phyloP scores from a whole-genome alignment of 2,797 vertebrate species.

The Chloroceryle inda region DNA sequence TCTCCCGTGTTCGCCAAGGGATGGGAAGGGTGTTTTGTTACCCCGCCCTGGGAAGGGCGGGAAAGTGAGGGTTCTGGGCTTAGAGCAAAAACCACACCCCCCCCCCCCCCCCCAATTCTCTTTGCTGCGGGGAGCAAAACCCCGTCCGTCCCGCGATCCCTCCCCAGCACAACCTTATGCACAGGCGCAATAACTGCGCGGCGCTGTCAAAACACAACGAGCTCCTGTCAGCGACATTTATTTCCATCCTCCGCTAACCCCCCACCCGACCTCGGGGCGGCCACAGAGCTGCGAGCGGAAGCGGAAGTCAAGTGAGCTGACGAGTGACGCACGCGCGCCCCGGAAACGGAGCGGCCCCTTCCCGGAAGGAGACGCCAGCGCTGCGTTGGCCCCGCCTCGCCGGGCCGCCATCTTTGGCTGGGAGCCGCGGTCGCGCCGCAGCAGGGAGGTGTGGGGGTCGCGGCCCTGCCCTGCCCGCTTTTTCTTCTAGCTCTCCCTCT shows the following conservation, averaged over 20 bases:
- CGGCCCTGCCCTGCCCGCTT: background rate
- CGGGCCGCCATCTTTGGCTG: conserved; percentile 68
- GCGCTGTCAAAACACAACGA: no score
- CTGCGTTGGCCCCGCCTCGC: conserved; percentile 20
- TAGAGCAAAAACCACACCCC: rapidly evolving
- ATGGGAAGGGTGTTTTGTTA: no score
- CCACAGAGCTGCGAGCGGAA: background rate
- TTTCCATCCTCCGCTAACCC: no score
- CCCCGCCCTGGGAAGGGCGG: no score
- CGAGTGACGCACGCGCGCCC: background rate
- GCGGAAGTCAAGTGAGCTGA: background rate
- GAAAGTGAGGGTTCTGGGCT: background rate
- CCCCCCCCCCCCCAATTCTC: no score
- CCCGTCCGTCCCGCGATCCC: rapidly evolving
- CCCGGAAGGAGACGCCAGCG: conserved; percentile 32
- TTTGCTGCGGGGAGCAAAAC: no score
- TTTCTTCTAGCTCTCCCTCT: rapidly evolving
- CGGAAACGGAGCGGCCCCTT: background rate
- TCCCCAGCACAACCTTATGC: rapidly evolving
- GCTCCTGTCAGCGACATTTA: no score
- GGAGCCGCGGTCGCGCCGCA: conserved; percentile 33
- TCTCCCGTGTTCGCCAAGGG: no score
- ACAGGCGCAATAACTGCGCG: rapidly evolving
- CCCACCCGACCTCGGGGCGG: no score
- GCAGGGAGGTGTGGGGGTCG: conserved; percentile 35